Conservation (phyloP, 2,113 vertebrate genomes). For the Drymodes brunneopygia region DNA sequence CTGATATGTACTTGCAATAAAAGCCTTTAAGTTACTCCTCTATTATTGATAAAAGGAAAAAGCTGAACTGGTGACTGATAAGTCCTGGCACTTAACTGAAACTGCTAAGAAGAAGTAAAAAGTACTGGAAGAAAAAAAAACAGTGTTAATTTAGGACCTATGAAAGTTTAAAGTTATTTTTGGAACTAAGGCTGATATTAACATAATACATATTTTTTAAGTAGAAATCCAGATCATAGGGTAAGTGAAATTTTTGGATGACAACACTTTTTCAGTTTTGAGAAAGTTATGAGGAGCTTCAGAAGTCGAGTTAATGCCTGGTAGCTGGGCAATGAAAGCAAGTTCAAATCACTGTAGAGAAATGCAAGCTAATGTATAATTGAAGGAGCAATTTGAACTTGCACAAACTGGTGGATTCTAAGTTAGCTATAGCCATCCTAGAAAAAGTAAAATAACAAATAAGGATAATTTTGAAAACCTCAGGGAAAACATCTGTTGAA, state of each 20-base stretch:
- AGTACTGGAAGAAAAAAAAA: not conserved
- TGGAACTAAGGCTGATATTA: not conserved
- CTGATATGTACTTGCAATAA: not conserved
- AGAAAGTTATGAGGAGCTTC: not conserved
- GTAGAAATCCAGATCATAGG: not conserved
- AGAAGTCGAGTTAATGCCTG: not conserved
- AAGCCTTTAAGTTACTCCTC: not conserved
- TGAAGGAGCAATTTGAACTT: not conserved
- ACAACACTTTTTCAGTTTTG: not conserved
- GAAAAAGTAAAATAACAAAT: not conserved
- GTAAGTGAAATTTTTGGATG: not conserved
- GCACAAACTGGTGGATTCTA: not conserved
- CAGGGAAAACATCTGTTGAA: not conserved
- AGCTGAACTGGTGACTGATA: not conserved
- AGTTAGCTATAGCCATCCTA: not conserved
- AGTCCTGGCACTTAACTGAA: not conserved
- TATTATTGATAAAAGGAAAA: not conserved
- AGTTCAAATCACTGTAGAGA: not conserved
- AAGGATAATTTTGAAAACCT: not conserved
- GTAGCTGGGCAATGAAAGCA: not conserved
- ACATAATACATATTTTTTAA: not conserved
- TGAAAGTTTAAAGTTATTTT: not conserved
- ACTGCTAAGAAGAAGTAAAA: not conserved
- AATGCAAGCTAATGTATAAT: not conserved
- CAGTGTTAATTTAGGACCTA: not conserved